Base-by-base conservation (phyloP, 2,113 vertebrate genomes). In the Dryoscopus gambensis region DNA sequence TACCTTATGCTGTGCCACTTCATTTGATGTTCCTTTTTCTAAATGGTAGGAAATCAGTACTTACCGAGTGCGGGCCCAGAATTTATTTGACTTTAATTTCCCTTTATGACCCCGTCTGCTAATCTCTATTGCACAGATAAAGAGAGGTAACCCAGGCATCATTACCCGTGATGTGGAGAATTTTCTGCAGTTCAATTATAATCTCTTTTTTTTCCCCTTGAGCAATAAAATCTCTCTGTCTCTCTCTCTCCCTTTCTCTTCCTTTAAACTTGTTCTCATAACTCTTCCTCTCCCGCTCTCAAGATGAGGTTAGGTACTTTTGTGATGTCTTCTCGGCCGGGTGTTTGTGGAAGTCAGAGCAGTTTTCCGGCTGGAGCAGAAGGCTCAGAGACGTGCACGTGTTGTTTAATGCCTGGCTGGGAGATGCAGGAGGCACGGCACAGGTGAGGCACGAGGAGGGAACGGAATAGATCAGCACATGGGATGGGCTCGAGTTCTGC, bases 81-180 rank as follows among this genome's bases (percentile, higher is more conserved):
- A 96, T 97, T 92, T 96, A 96, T 96, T 96, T 93, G 93, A 90
- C 92, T 96, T 96, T 97, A 96, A 96, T 96, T 94, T 95, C 90
- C 76, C 76, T 95, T 96, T 97, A 96, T 96, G 92, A 95, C 93
- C 90, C 92, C 9, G 37, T 89, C 93, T 94, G 92, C 92, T 97
- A 95, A 96, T 96, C 93, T 96, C 92, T 96, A 86, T 84, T 93
- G 92, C 95, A 81, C 88, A 96, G 93, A 96, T 97, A 96, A 97
- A 96, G 90, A 92, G 96, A 95, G 92, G 95, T 94, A 97, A 94
- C 96, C 92, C 95, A 93, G 93, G 90, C 95, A 96, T 94, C 95
- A 89, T 96, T 94, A 96, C 90, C 68, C 5, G 1, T 46, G 85
- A 75, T 94, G 93, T 84, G 73, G 88, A 93, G 95, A 95, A 95